A percentile compares a stretch with the other conserved stretches of the same genome.
Evolutionary conservation across 1,140 invertebrate species (phyloP).

Genomic region (Telenomus remus): DNA sequence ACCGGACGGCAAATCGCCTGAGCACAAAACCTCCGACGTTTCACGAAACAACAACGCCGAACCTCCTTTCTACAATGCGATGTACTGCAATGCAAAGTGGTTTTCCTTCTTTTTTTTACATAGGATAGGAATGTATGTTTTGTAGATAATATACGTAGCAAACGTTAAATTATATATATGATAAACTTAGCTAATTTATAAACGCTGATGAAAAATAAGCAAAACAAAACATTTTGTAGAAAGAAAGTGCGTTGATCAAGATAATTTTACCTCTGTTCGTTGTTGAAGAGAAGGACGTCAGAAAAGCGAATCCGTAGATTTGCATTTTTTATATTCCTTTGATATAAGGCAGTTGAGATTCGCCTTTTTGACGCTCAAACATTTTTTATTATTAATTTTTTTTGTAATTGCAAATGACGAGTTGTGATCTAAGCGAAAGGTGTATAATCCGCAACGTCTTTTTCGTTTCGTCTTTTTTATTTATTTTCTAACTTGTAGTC

Average conservation of each 20-base stretch:
- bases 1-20: not conserved
- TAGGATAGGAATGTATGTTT: constrained; percentile 62
- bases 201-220: constrained; percentile 1
- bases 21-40: not conserved
- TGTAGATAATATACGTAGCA: constrained; percentile 68
- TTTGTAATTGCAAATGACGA: constrained; percentile 40
- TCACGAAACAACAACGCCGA: not conserved
- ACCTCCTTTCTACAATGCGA: not conserved
- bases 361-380: constrained; percentile 20
- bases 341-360: constrained; percentile 16
- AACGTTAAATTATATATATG: constrained; percentile 39
- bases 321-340: constrained; percentile 42
- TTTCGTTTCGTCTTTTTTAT: constrained; percentile 15
- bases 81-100: constrained; percentile 63
- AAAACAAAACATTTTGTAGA: constrained; percentile 16
- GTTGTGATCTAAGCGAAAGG: constrained; percentile 39
- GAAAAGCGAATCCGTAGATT: constrained; percentile 32
- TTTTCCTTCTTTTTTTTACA: constrained; percentile 58
- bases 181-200: constrained; percentile 30
- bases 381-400: constrained; percentile 1
- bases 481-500: constrained; percentile 17
- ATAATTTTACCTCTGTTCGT: constrained; percentile 34
- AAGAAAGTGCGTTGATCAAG: constrained; percentile 10
- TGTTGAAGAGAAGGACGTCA: constrained; percentile 38
- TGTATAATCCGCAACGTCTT: constrained; percentile 14